Percentiles rank a stretch among this genome's conserved stretches.
phyloP scores from a whole-genome alignment of 2,113 vertebrate genomes.

The Grus americana region DNA sequence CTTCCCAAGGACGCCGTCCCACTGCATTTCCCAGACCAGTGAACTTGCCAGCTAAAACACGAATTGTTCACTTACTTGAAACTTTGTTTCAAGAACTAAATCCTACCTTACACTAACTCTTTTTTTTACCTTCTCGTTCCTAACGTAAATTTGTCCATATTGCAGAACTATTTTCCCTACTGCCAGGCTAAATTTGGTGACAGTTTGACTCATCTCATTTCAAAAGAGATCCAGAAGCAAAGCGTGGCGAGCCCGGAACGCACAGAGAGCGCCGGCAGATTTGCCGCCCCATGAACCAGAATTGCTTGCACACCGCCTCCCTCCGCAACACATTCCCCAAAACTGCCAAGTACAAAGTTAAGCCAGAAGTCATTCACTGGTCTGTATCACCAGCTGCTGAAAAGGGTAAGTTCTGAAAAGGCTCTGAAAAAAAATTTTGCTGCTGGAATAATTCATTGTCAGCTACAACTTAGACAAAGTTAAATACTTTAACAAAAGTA shows the following conservation, averaged over 20 bases:
- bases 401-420: background rate
- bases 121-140: background rate
- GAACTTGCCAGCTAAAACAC: background rate
- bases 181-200: background rate
- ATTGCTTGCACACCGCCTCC: background rate
- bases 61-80: background rate
- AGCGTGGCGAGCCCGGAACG: fast-evolving
- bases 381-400: background rate
- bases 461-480: background rate
- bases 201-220: background rate
- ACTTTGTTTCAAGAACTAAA: background rate
- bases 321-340: background rate
- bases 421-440: background rate
- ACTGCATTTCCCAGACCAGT: background rate
- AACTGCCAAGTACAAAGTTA: background rate
- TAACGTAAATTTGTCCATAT: background rate
- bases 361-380: background rate
- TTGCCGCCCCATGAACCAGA: background rate
- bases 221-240: background rate
- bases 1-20: background rate
- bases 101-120: background rate
- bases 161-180: background rate
- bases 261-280: background rate
- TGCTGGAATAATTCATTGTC: background rate
- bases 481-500: background rate